Base-by-base conservation (phyloP, 2,113 vertebrate species). In the Ameiurus melas region DNA sequence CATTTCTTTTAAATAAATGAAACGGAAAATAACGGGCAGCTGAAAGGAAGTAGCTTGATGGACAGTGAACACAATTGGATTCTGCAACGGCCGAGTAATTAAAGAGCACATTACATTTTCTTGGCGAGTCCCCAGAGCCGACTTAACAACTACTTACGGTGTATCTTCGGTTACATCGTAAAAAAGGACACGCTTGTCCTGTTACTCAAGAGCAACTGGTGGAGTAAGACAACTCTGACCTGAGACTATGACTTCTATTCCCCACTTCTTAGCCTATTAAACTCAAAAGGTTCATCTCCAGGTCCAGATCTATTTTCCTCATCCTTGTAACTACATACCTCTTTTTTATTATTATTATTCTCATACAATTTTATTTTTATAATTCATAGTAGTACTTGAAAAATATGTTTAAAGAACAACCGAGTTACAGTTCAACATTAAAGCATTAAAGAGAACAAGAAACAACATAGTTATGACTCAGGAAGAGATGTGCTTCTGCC, bases 211-310 rank as follows among this genome's bases (percentile, higher is more conserved):
- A 93, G 92, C 83, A 83, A 64, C 66, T 87, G 84, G 83, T 91
- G 84, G 93, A 91, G 91, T 87, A 73, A 53, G 64, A 92, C 90
- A 94, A 90, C 92, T 93, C 89, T 93, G 91, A 93, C 92, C 92
- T 66, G 86, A 82, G 86, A 85, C 84, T 4, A 71, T 83, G 84
- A 90, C 89, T 93, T 93, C 90, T 87, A 92, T 91, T 94, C 89
- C 80, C 90, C 89, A 91, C 16, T 16, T 78, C 25, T 80, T 30
- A 30, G 6, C n/a, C n/a, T 33, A 20, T 81, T 81, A 60, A 82
- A 36, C 30, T 14, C 57, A 82, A 58, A 82, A 39, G 20, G 33
- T 22, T 82, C 7, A 62, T 83, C 33, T 39, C 20, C 12, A 3
- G 36, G 12, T 27, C 30, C 19, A 58, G n/a, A 20, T 3, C 51